Percentiles rank a stretch among this genome's conserved stretches.
These are phyloP conservation scores for Pyrocephalus nanus DNA, from an alignment of 2,797 vertebrate genomes.

Conservation along the genomic window DNA sequence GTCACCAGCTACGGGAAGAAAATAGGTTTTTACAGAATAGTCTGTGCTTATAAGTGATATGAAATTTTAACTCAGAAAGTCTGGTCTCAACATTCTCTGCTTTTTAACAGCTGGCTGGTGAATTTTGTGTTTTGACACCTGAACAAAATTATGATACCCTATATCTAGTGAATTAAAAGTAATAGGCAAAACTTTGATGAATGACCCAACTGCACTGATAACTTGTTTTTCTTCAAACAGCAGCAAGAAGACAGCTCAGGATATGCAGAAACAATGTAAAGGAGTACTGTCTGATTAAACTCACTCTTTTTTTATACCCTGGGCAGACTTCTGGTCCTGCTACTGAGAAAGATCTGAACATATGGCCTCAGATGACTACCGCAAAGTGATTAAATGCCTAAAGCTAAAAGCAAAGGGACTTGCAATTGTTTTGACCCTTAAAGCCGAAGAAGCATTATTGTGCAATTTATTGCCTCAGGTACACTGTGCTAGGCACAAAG, in stretches of 20 bases:
- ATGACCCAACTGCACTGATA: not conserved
- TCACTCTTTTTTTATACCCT: not conserved
- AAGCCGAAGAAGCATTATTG: not conserved
- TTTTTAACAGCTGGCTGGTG: not conserved
- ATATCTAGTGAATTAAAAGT: not conserved
- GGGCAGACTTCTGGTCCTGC: not conserved
- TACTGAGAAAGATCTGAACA: not conserved
- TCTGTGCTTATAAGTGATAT: not conserved
- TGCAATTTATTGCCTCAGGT: not conserved
- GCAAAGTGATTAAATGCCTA: not conserved
- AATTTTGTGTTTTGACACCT: not conserved
- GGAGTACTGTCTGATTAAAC: not conserved
- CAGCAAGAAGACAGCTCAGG: not conserved
- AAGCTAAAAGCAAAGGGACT: not conserved
- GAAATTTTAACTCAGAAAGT: not conserved
- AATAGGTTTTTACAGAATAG: not conserved
- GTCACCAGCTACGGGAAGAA: not conserved
- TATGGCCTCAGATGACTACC: not conserved
- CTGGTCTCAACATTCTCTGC: not conserved
- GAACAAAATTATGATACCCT: not conserved
- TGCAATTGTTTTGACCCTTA: not conserved
- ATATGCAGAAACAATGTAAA: not conserved
- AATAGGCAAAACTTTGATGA: not conserved
- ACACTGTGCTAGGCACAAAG: not conserved
- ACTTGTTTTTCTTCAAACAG: not conserved